Evolutionary conservation across 2,113 vertebrate species (phyloP).

Genomic region (Reinhardtius hippoglossoides): DNA sequence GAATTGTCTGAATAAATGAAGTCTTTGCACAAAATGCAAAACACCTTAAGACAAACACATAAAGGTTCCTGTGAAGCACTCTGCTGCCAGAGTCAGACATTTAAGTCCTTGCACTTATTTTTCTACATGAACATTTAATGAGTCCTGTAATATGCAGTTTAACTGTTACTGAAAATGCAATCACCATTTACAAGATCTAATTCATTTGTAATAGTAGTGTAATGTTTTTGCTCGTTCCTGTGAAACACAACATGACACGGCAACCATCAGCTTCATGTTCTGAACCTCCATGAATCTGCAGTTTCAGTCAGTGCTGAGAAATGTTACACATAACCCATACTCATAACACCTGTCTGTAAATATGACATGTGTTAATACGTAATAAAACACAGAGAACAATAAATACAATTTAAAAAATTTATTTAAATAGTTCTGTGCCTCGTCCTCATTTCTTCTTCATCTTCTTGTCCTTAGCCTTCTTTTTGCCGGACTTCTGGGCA

Average conservation of each 20-base stretch:
- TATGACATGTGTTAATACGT: too few relatives aligned
- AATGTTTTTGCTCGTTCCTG: neutral
- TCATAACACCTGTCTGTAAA: too few relatives aligned
- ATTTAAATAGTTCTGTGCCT: constrained; percentile 85
- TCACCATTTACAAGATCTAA: too few relatives aligned
- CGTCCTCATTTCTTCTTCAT: constrained; percentile 94
- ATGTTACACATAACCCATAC: too few relatives aligned
- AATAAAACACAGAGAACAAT: constrained; percentile 22
- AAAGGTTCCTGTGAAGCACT: neutral
- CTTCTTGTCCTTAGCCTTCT: constrained; percentile 95
- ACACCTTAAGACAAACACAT: neutral
- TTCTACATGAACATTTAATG: too few relatives aligned
- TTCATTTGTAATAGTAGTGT: neutral
- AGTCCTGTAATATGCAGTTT: neutral
- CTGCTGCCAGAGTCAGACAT: too few relatives aligned
- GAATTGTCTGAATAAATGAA: neutral
- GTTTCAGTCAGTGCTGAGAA: too few relatives aligned
- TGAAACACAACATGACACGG: too few relatives aligned
- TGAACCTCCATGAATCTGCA: too few relatives aligned
- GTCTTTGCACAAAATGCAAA: neutral
- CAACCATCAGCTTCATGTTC: too few relatives aligned
- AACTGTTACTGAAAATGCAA: neutral
- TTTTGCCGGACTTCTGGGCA: constrained; percentile 87
- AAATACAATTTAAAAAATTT: constrained; percentile 60
- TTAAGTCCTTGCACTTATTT: too few relatives aligned